Evolutionary conservation across 2,888 invertebrate species (phyloP).

Genomic region (Epirrhoe alternata): DNA sequence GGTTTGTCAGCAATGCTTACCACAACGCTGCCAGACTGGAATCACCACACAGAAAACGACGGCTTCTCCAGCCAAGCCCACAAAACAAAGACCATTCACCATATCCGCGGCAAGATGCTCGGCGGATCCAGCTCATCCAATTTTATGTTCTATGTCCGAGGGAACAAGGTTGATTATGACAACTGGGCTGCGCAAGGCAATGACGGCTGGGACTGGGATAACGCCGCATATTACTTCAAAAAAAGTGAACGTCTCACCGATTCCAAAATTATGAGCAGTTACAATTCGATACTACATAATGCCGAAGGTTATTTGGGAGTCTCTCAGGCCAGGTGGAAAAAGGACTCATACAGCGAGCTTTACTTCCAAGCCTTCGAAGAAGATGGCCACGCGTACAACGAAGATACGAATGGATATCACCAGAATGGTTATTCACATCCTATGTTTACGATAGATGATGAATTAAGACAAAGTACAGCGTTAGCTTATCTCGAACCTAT

Average conservation of each 20-base stretch:
- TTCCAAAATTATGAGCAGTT: slow-evolving; percentile 48
- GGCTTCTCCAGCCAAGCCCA: slow-evolving; percentile 57
- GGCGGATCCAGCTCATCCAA: slow-evolving; percentile 89
- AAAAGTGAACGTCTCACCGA: slow-evolving; percentile 58
- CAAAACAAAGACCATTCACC: slow-evolving; percentile 48
- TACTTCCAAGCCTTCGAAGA: slow-evolving; percentile 57
- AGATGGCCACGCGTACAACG: slow-evolving; percentile 51
- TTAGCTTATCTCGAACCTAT: slow-evolving; percentile 53
- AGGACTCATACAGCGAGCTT: slow-evolving; percentile 60
- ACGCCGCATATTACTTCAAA: slow-evolving; percentile 57
- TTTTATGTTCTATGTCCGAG: slow-evolving; percentile 87
- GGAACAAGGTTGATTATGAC: slow-evolving; percentile 86
- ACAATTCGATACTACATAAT: slow-evolving; percentile 59
- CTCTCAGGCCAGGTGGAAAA: slow-evolving; percentile 58
- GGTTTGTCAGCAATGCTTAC: slow-evolving; percentile 54
- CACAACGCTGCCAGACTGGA: slow-evolving; percentile 57
- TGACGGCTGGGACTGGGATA: slow-evolving; percentile 64
- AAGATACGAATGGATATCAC: slow-evolving; percentile 55
- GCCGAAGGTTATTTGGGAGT: slow-evolving; percentile 56
- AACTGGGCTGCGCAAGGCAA: slow-evolving; percentile 85
- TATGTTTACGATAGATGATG: slow-evolving; percentile 50
- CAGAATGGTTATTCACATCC: slow-evolving; percentile 55
- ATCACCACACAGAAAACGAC: slow-evolving; percentile 57
- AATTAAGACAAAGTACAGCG: slow-evolving; percentile 56
- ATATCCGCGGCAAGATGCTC: slow-evolving; percentile 87